Evolutionary conservation across 1,140 invertebrate species (phyloP).

Genomic region (Panagrolaimus sp.): DNA sequence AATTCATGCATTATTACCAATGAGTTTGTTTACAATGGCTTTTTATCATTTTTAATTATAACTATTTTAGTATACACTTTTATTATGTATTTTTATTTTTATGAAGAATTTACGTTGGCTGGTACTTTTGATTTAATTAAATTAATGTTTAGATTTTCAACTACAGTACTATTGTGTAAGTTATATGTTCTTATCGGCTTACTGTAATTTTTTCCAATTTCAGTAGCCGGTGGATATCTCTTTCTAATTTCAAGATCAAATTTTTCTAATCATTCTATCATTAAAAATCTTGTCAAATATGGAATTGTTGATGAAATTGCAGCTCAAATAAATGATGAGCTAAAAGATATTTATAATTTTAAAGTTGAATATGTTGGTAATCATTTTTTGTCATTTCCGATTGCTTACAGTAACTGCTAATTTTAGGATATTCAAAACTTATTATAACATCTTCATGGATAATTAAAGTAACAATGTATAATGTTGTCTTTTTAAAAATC

Average conservation of each 20-base stretch:
- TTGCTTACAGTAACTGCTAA: background rate
- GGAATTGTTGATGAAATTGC: background rate
- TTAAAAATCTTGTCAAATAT: background rate
- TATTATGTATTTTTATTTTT: background rate
- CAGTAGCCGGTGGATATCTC: background rate
- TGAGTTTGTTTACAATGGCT: background rate
- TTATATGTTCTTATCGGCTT: background rate
- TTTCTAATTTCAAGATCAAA: background rate
- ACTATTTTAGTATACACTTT: background rate
- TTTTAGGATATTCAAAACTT: background rate
- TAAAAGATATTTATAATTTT: background rate
- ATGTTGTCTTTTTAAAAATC: background rate
- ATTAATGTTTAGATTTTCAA: background rate
- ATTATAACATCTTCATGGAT: background rate
- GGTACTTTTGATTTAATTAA: background rate
- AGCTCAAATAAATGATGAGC: background rate
- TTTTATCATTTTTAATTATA: background rate
- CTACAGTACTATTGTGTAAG: background rate
- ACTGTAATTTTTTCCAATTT: background rate
- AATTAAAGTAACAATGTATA: background rate
- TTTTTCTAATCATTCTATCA: background rate
- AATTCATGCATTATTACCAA: background rate
- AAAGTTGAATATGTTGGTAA: conserved; percentile 12
- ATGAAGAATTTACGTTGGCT: background rate
- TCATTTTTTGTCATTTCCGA: background rate